These are phyloP conservation scores for Aleadryas rufinucha DNA, from an alignment of 2,113 vertebrate genomes.

Conservation along the genomic window DNA sequence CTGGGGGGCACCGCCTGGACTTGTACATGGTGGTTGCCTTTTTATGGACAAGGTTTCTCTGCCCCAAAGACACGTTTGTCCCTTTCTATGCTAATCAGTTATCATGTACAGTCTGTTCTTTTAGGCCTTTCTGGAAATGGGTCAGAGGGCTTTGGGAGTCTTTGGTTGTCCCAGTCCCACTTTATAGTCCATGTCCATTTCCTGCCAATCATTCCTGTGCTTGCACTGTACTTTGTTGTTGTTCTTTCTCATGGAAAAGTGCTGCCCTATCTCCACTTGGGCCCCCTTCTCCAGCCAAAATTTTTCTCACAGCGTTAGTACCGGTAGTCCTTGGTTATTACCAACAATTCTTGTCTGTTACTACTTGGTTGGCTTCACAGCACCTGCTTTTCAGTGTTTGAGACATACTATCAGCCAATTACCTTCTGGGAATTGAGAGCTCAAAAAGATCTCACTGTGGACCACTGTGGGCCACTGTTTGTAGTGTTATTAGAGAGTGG, in stretches of 20 bases:
- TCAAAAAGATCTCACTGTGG: background rate
- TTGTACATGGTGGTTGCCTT: background rate
- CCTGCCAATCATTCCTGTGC: background rate
- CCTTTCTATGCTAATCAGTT: background rate
- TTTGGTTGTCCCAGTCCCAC: background rate
- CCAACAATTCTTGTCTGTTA: background rate
- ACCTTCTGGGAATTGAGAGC: background rate
- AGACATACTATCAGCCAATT: background rate
- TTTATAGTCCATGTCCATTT: background rate
- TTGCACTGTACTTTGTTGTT: background rate
- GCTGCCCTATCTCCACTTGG: background rate
- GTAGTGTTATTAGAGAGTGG: background rate
- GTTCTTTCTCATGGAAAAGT: background rate
- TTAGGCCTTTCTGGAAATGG: background rate
- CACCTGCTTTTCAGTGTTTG: background rate
- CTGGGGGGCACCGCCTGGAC: fast-evolving
- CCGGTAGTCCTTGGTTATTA: background rate
- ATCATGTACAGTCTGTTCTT: background rate
- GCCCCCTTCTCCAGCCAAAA: background rate
- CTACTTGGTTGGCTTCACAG: background rate
- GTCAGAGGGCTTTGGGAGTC: background rate
- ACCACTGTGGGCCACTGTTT: background rate
- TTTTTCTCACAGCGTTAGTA: background rate
- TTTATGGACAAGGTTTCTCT: background rate
- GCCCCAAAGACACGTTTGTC: background rate